Base-by-base conservation (phyloP, 2,888 invertebrate species). In the Pseudeuparius sepicola region DNA sequence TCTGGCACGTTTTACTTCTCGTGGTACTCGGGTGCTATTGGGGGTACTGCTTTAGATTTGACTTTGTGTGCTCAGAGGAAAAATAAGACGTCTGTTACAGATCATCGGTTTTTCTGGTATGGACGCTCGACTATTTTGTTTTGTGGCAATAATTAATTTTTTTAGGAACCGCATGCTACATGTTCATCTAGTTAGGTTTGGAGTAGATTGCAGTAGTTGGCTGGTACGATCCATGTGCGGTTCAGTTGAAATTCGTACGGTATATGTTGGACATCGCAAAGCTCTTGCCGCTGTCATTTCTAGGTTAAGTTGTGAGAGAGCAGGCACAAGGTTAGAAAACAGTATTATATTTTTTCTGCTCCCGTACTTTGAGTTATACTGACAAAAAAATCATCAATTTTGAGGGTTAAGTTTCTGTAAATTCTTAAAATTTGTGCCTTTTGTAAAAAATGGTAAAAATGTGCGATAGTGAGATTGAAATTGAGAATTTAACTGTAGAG, bases 1-100 rank as follows among this genome's bases (percentile, higher is more conserved):
- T 94, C 96, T n/a, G 97, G 97, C 7, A 94, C 93, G 20, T 97
- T 97, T 63, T 99, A 98, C 60, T 98, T 98, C 63, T 85, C 94
- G 0, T 87, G 86, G 83, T 74, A 55, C 37, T 63, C 60, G 17
- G 55, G 51, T 3, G 51, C 53, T 20, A 35, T 50, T 16, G 52
- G 54, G 14, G 50, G 51, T n/a, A 38, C 45, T 16, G 47, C 55
- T 6, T 78, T 93, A 56, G 97, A 98, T 68, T 75, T 98, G 39
- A 97, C 94, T 9, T 65, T 96, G 35, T 94, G 93, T 62, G 87
- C 90, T 32, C 97, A 97, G 66, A 75, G 90, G 48, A 75, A 85
- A 52, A 75, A 78, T 46, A 82, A 81, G 57, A 84, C 84, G 6
- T 73, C 68, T 10, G 72, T 71, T 47, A 83, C 92, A 27, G 97